Base-by-base conservation (phyloP, 2,797 vertebrate species). In the Acipenser oxyrinchus region DNA sequence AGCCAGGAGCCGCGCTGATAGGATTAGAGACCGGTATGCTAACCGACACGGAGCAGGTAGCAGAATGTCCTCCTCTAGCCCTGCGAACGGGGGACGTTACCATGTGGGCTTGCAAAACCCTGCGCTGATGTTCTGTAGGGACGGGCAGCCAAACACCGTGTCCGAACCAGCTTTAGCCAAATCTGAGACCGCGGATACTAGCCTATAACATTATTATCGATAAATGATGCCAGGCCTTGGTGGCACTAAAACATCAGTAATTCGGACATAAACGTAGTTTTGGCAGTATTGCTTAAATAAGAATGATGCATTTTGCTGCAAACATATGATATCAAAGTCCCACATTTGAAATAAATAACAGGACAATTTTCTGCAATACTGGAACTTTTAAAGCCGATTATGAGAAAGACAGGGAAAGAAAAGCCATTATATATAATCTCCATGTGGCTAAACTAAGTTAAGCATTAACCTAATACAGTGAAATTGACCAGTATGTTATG, bases 41-140 rank as follows among this genome's bases (percentile, higher is more conserved):
- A 86, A 81, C 58, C 73, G 80, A 0, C 78, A 83, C 0, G 82
- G 81, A n/a, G 69, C 82, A 9, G 87, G 80, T 78, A 87, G 86
- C 62, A 76, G 74, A 2, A 67, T 79, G 6, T 86, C 91, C 6
- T 89, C 87, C 49, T 92, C 92, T 23, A 93, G 89, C 76, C 90
- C 86, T 0, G 84, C 84, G 0, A 87, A 90, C 0, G 82, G 80
- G 78, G 8, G 95, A 95, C 55, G 64, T 92, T 74, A 89, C 90
- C 11, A 83, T 91, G 92, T 98, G 96, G 96, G 96, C 95, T 57
- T 93, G 90, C 76, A 97, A 91, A 79, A 97, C 74, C 95, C 95
- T 0, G 91, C 92, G 0, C 84, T 95, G 51, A 91, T 98, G 51
- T 98, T 98, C 86, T 96, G 93, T 72, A 82, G 89, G 18, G 95